phyloP scores from a whole-genome alignment of 2,888 invertebrate genomes.

The Epicampocera succincta region DNA sequence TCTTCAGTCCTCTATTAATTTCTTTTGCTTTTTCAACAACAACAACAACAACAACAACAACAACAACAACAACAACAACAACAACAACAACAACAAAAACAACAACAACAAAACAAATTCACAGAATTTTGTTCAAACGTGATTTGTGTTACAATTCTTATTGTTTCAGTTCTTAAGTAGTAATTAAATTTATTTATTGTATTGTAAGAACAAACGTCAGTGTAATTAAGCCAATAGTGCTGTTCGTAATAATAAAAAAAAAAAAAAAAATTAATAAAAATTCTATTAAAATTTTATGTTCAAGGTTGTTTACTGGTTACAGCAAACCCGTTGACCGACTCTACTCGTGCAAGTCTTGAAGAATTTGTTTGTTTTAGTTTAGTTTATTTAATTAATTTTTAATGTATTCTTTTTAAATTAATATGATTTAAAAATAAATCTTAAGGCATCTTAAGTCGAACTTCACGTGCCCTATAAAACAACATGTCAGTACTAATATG shows the following conservation, averaged over 20 bases:
- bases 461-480: background rate
- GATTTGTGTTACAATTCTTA: conserved; percentile 31
- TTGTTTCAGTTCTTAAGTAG: background rate
- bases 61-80: background rate
- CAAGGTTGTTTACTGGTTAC: conserved; percentile 59
- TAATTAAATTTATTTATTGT: conserved; percentile 39
- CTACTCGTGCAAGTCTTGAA: conserved; percentile 32
- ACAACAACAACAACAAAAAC: background rate
- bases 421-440: background rate
- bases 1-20: background rate
- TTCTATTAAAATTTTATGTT: conserved; percentile 48
- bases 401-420: background rate
- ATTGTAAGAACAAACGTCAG: conserved; percentile 44
- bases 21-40: background rate
- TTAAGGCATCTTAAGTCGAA: background rate
- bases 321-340: conserved; percentile 49
- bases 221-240: conserved; percentile 52
- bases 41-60: background rate
- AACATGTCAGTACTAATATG: background rate
- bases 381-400: conserved; percentile 10
- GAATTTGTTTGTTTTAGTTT: conserved; percentile 17
- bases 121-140: conserved; percentile 9
- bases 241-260: conserved; percentile 35
- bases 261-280: conserved; percentile 24
- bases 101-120: background rate